A percentile compares a stretch with the other conserved stretches of the same genome.
Conservation (phyloP, 2,113 vertebrate genomes). For the Urocolius indicus region DNA sequence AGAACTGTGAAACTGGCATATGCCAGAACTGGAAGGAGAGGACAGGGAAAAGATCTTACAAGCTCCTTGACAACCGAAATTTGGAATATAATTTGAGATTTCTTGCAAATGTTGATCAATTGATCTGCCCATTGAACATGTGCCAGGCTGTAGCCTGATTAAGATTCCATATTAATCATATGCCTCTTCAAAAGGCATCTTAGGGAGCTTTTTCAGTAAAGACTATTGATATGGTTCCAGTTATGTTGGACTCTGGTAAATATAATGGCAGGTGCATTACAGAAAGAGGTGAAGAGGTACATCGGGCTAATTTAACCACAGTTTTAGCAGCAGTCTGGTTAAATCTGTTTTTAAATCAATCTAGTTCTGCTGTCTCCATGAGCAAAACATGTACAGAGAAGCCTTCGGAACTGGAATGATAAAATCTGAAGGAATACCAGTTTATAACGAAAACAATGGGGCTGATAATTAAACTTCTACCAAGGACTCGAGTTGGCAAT, state of each 20-base stretch:
- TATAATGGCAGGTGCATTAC: neutral
- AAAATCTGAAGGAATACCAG: neutral
- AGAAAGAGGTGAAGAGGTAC: neutral
- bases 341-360: neutral
- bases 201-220: neutral
- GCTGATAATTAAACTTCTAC: conserved; percentile 23
- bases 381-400: neutral
- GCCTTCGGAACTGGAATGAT: neutral
- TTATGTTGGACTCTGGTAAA: neutral
- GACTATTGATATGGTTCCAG: neutral
- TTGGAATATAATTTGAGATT: neutral
- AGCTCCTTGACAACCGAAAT: neutral
- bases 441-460: conserved; percentile 4
- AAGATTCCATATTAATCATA: neutral
- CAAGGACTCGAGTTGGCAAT: neutral
- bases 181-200: neutral
- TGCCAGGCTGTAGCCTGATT: conserved; percentile 11
- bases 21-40: neutral
- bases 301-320: neutral
- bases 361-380: neutral
- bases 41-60: neutral
- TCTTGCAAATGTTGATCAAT: neutral
- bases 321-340: neutral
- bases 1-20: neutral
- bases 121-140: neutral